Conservation (phyloP, 2,888 invertebrate genomes). For the Oxystoma pomonae region DNA sequence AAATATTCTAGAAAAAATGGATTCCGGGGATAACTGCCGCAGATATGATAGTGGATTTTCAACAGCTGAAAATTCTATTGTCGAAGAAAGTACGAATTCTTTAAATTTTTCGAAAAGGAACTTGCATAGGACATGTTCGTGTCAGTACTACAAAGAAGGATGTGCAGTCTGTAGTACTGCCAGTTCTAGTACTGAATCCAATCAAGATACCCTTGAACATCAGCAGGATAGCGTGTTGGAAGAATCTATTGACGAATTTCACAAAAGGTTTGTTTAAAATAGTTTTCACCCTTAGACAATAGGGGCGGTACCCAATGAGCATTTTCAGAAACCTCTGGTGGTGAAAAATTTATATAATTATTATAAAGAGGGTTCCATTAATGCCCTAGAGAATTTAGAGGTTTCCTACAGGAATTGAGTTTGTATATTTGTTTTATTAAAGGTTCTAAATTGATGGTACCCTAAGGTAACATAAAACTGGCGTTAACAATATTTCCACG, state of each 20-base stretch:
- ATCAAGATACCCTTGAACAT: slow-evolving; percentile 46
- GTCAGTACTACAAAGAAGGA: slow-evolving; percentile 46
- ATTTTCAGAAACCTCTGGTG: too few relatives aligned
- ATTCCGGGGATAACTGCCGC: slow-evolving; percentile 53
- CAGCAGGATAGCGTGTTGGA: slow-evolving; percentile 47
- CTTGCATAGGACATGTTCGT: slow-evolving; percentile 47
- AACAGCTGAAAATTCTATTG: slow-evolving; percentile 47
- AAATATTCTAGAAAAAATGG: slow-evolving; percentile 46
- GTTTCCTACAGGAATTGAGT: too few relatives aligned
- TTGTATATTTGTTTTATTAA: too few relatives aligned
- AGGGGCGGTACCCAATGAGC: too few relatives aligned
- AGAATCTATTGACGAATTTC: slow-evolving; percentile 44
- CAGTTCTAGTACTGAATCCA: slow-evolving; percentile 46
- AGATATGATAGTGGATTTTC: slow-evolving; percentile 52
- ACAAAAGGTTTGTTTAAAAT: slow-evolving; percentile 44
- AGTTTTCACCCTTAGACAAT: too few relatives aligned
- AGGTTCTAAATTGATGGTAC: too few relatives aligned
- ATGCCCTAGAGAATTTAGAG: too few relatives aligned
- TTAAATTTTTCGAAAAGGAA: slow-evolving; percentile 44
- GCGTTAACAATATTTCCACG: too few relatives aligned
- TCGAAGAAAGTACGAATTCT: slow-evolving; percentile 38
- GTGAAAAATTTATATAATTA: too few relatives aligned
- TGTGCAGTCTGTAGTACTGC: slow-evolving; percentile 43
- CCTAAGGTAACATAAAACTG: too few relatives aligned
- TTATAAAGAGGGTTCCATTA: too few relatives aligned